These are phyloP conservation scores for Ophraella communa DNA, from an alignment of 2,888 invertebrate species.

Conservation along the genomic window DNA sequence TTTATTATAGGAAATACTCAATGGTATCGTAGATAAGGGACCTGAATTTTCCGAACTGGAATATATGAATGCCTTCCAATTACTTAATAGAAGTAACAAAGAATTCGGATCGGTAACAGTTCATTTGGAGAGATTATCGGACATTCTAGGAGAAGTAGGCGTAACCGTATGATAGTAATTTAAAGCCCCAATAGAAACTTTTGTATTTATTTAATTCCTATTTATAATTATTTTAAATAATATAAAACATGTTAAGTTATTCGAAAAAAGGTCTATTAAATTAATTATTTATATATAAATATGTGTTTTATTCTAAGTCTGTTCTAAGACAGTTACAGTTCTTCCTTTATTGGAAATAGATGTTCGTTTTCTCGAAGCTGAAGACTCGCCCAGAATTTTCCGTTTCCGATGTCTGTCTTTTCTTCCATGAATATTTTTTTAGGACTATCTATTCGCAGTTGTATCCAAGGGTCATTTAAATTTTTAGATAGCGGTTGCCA, in stretches of 20 bases:
- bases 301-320: background rate
- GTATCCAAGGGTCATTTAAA: constrained; percentile 28
- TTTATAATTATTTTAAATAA: constrained; percentile 27
- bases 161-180: constrained; percentile 69
- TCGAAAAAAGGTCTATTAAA: constrained; percentile 33
- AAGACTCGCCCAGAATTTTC: constrained; percentile 68
- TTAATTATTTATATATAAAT: constrained; percentile 20
- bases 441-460: constrained; percentile 34
- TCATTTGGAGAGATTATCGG: constrained; percentile 80
- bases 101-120: constrained; percentile 67
- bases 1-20: constrained; percentile 77
- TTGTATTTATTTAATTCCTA: constrained; percentile 30
- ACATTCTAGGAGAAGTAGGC: constrained; percentile 84
- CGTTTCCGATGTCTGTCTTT: constrained; percentile 63
- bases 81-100: constrained; percentile 71
- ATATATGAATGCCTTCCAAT: constrained; percentile 83
- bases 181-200: constrained; percentile 17
- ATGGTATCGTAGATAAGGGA: constrained; percentile 83
- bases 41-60: constrained; percentile 87
- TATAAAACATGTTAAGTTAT: constrained; percentile 32
- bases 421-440: constrained; percentile 52
- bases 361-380: constrained; percentile 68
- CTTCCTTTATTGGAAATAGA: constrained; percentile 44
- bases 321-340: constrained; percentile 29
- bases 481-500: constrained; percentile 41